Conservation (phyloP, 1,140 invertebrate species). For the Anagrus nilaparvatae region DNA sequence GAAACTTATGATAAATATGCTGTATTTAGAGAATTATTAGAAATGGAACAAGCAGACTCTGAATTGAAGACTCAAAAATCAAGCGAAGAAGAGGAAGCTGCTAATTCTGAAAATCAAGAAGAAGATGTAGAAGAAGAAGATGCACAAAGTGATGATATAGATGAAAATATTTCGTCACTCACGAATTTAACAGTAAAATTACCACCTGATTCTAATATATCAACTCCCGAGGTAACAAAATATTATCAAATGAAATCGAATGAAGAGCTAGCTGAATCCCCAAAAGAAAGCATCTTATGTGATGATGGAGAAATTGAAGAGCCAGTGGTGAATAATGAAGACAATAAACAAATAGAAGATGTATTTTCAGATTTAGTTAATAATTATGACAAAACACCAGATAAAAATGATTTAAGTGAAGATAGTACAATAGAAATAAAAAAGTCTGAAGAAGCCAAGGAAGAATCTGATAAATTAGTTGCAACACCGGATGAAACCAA, state of each 20-base stretch:
- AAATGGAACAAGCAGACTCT: slow-evolving; percentile 51
- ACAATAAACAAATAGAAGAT: slow-evolving; percentile 3
- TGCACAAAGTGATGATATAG: slow-evolving; percentile 19
- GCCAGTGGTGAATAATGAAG: slow-evolving; percentile 5
- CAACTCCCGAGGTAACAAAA: slow-evolving; percentile 10
- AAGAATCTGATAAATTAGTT: slow-evolving; percentile 10
- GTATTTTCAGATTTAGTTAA: slow-evolving; percentile 1
- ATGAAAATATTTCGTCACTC: slow-evolving; percentile 23
- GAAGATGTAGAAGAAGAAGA: slow-evolving; percentile 26
- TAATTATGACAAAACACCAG: slow-evolving; percentile 6
- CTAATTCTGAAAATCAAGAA: slow-evolving; percentile 24
- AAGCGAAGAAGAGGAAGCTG: slow-evolving; percentile 16
- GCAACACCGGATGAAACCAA: slow-evolving; percentile 21
- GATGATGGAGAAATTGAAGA: slow-evolving; percentile 13
- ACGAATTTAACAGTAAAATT: slow-evolving; percentile 31
- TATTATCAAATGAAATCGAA: slow-evolving; percentile 17
- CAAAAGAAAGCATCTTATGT: slow-evolving; percentile 2
- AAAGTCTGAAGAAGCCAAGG: slow-evolving; percentile 13
- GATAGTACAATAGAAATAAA: slow-evolving; percentile 10
- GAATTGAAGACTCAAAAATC: slow-evolving; percentile 35
- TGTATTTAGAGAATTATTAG: slow-evolving; percentile 71
- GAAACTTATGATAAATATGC: slow-evolving; percentile 66
- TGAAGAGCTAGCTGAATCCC: slow-evolving; percentile 8
- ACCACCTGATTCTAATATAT: slow-evolving; percentile 21
- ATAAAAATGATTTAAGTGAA: slow-evolving; percentile 15